Percentiles rank a stretch among this genome's conserved stretches.
Evolutionary conservation across 2,797 vertebrate species (phyloP).

Genomic region (Anolis apletophallus): DNA sequence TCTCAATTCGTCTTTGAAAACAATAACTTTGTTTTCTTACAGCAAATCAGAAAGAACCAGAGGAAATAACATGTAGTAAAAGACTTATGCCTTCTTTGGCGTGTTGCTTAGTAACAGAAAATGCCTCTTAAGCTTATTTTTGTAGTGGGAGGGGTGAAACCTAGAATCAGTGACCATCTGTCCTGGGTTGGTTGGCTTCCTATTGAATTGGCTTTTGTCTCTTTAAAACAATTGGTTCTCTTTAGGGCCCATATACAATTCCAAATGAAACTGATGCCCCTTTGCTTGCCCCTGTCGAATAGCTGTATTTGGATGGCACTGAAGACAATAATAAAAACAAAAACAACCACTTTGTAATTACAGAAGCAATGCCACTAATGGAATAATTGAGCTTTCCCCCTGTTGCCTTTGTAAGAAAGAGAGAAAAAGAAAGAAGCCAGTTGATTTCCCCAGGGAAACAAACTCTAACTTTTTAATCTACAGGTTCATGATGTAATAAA

Average conservation of each 20-base stretch:
- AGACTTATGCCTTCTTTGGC: conserved; percentile 76
- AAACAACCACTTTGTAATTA: background rate
- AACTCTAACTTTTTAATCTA: background rate
- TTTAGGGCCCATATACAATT: conserved; percentile 66
- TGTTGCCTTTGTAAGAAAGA: background rate
- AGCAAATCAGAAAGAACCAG: conserved; percentile 17
- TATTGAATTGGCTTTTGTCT: conserved; percentile 92
- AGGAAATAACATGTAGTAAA: conserved; percentile 56
- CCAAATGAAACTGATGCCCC: conserved; percentile 16
- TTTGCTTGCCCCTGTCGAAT: background rate
- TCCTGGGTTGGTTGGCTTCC: conserved; percentile 87
- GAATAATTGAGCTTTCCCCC: background rate
- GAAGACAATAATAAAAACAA: background rate
- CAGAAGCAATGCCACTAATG: background rate
- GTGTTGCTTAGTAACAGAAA: conserved; percentile 75
- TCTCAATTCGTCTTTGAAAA: background rate
- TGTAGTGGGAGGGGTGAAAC: conserved; percentile 86
- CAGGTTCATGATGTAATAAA: background rate
- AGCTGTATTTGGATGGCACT: conserved; percentile 15
- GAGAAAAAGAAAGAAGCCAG: background rate
- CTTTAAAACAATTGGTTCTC: conserved; percentile 91
- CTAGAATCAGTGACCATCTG: conserved; percentile 94
- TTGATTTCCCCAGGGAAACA: background rate
- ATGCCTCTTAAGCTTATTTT: conserved; percentile 79
- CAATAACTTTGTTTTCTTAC: conserved; percentile 1